A percentile compares a stretch with the other conserved stretches of the same genome.
phyloP scores from a whole-genome alignment of 1,140 invertebrate species.

The Solen grandis region DNA sequence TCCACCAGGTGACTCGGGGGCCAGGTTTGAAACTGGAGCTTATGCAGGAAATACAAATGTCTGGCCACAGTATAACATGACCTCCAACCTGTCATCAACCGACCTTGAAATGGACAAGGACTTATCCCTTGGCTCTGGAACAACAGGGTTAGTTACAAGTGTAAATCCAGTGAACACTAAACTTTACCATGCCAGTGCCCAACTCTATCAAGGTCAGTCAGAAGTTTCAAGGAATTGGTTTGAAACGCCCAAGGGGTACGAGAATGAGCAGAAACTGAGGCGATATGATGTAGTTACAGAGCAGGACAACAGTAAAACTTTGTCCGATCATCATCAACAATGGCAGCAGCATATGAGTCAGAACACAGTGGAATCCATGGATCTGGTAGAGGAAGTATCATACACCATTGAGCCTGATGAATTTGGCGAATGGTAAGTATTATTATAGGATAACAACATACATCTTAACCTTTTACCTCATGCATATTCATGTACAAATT shows the following conservation, averaged over 20 bases:
- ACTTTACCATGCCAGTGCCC: background rate
- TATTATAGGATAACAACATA: background rate
- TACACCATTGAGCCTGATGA: conserved; percentile 31
- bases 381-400: background rate
- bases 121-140: background rate
- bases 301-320: background rate
- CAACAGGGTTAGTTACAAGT: background rate
- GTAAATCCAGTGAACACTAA: background rate
- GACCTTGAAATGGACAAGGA: conserved; percentile 38
- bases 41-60: too few relatives aligned
- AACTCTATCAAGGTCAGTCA: too few relatives aligned
- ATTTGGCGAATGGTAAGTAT: conserved; percentile 21
- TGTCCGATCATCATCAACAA: conserved; percentile 6
- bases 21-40: too few relatives aligned
- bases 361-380: background rate
- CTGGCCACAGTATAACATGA: too few relatives aligned
- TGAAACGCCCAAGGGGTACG: background rate
- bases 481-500: too few relatives aligned
- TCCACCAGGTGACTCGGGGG: too few relatives aligned
- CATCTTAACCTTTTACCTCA: too few relatives aligned
- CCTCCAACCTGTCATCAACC: conserved; percentile 4
- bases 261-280: conserved; percentile 17
- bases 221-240: background rate
- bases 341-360: conserved; percentile 15
- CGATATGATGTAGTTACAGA: conserved; percentile 3